Percentiles rank a stretch among this genome's conserved stretches.
Conservation (phyloP, 2,113 vertebrate genomes). For the Ptychochromis oligacanthus region DNA sequence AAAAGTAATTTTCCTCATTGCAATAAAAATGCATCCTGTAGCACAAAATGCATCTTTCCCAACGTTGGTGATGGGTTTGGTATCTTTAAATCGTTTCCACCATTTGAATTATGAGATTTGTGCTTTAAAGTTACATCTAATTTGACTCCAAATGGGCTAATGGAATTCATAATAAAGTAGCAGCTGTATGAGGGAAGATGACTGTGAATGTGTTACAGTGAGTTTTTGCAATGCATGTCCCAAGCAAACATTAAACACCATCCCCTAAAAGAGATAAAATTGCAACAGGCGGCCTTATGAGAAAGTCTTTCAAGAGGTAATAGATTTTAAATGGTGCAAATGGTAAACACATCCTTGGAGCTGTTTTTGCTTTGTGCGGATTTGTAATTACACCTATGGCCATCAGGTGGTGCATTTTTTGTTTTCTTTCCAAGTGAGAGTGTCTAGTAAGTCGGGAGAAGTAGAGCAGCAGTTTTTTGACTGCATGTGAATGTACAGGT, state of each 20-base stretch:
- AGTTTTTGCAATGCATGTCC: fast-evolving
- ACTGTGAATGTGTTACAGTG: too few relatives aligned
- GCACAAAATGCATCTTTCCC: neutral
- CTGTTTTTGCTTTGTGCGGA: too few relatives aligned
- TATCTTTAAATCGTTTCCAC: neutral
- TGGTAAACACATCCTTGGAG: too few relatives aligned
- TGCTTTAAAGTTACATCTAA: neutral
- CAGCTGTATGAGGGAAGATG: neutral
- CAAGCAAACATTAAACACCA: neutral
- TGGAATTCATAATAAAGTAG: fast-evolving
- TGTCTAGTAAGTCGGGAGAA: too few relatives aligned
- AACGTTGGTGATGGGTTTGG: neutral
- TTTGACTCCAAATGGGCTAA: fast-evolving
- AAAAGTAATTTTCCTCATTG: neutral
- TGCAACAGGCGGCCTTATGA: neutral
- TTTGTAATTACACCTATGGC: too few relatives aligned
- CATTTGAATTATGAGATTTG: too few relatives aligned
- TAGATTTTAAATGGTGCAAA: too few relatives aligned
- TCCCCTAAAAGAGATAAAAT: neutral
- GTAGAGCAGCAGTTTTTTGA: too few relatives aligned
- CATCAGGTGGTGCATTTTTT: neutral
- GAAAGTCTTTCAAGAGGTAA: neutral
- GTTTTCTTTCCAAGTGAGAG: neutral
- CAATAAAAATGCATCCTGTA: neutral
- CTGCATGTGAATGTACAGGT: neutral